Evolutionary conservation across 2,113 vertebrate species (phyloP).

Genomic region (Hepsetus odoe): DNA sequence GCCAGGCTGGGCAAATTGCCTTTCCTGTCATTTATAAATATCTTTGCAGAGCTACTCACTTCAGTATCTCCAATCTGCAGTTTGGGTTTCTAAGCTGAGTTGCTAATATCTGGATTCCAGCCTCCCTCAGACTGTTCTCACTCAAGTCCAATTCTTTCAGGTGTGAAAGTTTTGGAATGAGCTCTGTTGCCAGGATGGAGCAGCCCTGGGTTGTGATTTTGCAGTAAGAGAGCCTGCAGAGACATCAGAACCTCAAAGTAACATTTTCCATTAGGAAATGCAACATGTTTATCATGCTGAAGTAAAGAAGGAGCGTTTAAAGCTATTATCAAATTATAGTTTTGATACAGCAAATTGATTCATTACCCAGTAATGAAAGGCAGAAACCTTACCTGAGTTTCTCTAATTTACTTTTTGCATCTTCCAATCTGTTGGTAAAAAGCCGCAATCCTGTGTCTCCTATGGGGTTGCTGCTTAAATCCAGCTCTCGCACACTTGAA

Average conservation of each 20-base stretch:
- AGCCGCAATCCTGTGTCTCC: conserved; percentile 41
- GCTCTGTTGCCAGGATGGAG: conserved; percentile 14
- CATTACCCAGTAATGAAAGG: background rate
- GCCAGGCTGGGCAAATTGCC: background rate
- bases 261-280: background rate
- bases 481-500: conserved; percentile 34
- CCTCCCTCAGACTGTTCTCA: conserved; percentile 48
- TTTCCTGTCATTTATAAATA: background rate
- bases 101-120: conserved; percentile 37
- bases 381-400: conserved; percentile 38
- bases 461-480: conserved; percentile 39
- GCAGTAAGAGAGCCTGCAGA: conserved; percentile 45
- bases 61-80: conserved; percentile 41
- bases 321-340: too few species aligned
- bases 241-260: background rate
- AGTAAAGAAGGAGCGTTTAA: too few species aligned
- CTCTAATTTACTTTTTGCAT: conserved; percentile 37
- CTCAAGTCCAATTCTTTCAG: conserved; percentile 46
- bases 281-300: too few species aligned
- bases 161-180: conserved; percentile 40
- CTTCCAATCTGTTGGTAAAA: conserved; percentile 31
- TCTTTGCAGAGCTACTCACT: background rate
- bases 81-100: conserved; percentile 23
- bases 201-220: conserved; percentile 45
- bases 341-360: too few species aligned